Base-by-base conservation (phyloP, 2,888 invertebrate genomes). In the Drosophila anomalata region DNA sequence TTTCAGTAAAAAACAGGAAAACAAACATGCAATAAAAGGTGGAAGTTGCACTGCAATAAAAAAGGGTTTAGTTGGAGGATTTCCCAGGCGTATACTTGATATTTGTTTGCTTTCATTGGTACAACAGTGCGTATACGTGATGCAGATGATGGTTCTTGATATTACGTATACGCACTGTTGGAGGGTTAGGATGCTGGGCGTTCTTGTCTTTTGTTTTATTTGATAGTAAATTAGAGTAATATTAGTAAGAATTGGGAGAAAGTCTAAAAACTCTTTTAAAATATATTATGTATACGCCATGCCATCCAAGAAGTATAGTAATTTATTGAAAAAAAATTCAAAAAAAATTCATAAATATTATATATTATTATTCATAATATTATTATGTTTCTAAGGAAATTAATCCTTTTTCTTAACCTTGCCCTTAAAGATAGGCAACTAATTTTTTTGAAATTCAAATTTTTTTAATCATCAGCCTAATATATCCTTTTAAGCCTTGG, bases 401-500 rank as follows among this genome's bases (percentile, higher is more conserved):
- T 5, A 29, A 11, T 31, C 2, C 11, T 31, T 31, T 4, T 36
- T 5, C 5, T 3, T n/a, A n/a, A 36, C 6, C 36, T 36, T 36
- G 36, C 36, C 36, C 36, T 36, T n/a, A 36, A 36, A 14, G 14
- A 2, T 36, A 36, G n/a, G 36, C 36, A 14, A 36, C n/a, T 6
- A n/a, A n/a, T 36, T 36, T 7, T 14, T 29, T 29, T 9, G 9
- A 9, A 2, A 8, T 7, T 9, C 0, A 4, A 24, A 24, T 29
- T 29, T 29, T 9, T 29, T 3, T 0, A 29, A 29, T 9, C 29
- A 3, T 29, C 29, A 9, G 29, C 29, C 29, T 29, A 29, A 29
- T 29, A 9, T 9, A 29, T 29, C 29, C 9, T 29, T 29, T 9
- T 29, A 9, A 29, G 3, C 44, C 47, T 61, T 61, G 57, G 9